Conservation (phyloP, 2,797 vertebrate species). For the Phyllotis vaccarum region DNA sequence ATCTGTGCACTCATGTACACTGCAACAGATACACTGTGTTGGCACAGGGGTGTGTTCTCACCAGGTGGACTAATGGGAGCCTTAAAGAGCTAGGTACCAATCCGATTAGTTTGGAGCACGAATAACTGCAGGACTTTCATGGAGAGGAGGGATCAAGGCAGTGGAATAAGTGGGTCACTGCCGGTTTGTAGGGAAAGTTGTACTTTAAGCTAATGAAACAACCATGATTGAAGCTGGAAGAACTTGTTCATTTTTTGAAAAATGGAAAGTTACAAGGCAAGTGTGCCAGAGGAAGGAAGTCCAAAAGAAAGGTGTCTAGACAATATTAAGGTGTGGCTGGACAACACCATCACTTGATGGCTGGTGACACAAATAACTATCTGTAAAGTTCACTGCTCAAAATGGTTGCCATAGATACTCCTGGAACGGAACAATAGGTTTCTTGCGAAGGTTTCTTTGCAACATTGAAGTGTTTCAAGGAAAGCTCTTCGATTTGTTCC, state of each 20-base stretch:
- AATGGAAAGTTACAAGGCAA: conserved; percentile 69
- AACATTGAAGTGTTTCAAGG: conserved; percentile 72
- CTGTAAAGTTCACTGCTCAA: conserved; percentile 66
- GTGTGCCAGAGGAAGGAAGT: conserved; percentile 74
- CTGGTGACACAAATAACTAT: conserved; percentile 63
- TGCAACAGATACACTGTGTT: not conserved
- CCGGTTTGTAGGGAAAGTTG: conserved; percentile 57
- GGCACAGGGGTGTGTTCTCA: not conserved
- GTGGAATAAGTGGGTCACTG: not conserved
- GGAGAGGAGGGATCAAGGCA: not conserved
- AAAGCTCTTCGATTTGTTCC: conserved; percentile 61
- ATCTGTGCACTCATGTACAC: not conserved
- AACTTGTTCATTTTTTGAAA: not conserved
- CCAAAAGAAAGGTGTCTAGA: conserved; percentile 79
- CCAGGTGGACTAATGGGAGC: not conserved
- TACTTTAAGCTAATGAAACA: conserved; percentile 71
- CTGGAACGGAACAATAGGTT: conserved; percentile 69
- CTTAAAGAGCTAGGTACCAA: not conserved
- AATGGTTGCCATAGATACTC: conserved; percentile 76
- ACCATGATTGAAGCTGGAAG: conserved; percentile 37
- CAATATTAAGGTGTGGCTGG: conserved; percentile 75
- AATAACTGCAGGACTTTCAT: not conserved
- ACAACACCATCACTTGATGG: conserved; percentile 53
- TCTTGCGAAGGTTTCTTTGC: conserved; percentile 73
- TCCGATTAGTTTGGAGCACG: not conserved